A percentile compares a stretch with the other conserved stretches of the same genome.
These are phyloP conservation scores for Rynchops niger DNA, from an alignment of 2,113 vertebrate species.

Conservation along the genomic window DNA sequence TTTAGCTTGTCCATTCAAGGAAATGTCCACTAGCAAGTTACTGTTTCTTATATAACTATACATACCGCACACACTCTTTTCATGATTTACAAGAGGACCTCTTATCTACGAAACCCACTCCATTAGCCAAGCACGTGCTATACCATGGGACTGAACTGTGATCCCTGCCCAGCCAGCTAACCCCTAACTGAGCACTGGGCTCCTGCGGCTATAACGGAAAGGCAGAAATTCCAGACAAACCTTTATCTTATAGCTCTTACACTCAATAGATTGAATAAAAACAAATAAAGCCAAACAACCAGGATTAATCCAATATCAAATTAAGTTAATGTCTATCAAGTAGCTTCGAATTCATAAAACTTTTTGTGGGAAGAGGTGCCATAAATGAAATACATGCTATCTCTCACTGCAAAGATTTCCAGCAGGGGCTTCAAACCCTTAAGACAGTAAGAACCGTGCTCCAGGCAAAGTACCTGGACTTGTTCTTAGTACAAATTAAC, in stretches of 20 bases:
- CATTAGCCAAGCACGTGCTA: conserved; percentile 21
- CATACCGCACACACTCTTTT: background rate
- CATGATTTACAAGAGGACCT: background rate
- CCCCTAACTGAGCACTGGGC: background rate
- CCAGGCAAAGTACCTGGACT: background rate
- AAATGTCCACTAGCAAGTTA: background rate
- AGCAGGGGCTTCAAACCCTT: background rate
- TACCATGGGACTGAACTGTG: conserved; percentile 74
- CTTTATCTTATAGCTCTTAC: background rate
- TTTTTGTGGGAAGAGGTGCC: background rate
- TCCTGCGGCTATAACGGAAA: background rate
- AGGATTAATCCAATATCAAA: background rate
- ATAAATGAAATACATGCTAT: background rate
- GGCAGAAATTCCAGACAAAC: conserved; percentile 38
- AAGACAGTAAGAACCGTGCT: background rate
- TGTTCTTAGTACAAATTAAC: background rate
- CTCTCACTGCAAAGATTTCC: background rate
- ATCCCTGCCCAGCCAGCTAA: conserved; percentile 35
- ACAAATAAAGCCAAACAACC: background rate
- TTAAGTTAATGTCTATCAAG: background rate
- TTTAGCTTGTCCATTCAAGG: background rate
- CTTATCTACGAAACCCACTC: background rate
- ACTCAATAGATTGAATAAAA: background rate
- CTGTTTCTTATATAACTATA: background rate
- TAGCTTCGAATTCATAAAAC: background rate